A percentile compares a stretch with the other conserved stretches of the same genome.
Conservation (phyloP, 2,797 vertebrate genomes). For the Gymnocypris eckloni region DNA sequence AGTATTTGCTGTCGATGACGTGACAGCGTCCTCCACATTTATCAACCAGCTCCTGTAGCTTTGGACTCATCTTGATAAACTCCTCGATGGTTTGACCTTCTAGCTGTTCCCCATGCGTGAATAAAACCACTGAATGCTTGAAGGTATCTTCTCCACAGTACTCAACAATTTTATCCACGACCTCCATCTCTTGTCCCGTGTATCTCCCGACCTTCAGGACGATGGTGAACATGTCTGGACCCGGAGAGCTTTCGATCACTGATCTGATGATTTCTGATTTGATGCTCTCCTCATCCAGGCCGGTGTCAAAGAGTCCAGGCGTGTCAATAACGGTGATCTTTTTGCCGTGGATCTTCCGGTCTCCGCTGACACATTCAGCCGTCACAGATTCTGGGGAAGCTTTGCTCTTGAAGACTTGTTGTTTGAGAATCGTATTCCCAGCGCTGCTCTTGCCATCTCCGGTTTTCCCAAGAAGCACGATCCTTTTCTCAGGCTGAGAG, state of each 20-base stretch:
- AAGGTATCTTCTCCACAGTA: slow-evolving; percentile 65
- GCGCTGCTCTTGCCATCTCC: slow-evolving; percentile 59
- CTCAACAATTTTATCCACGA: slow-evolving; percentile 53
- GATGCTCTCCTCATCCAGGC: slow-evolving; percentile 11
- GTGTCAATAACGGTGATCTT: slow-evolving; percentile 49
- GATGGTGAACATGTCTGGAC: slow-evolving; percentile 70
- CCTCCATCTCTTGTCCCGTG: slow-evolving; percentile 62
- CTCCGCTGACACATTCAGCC: background rate
- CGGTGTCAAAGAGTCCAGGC: slow-evolving; percentile 52
- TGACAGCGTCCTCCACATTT: slow-evolving; percentile 57
- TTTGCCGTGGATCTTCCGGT: background rate
- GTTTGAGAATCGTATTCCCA: slow-evolving; percentile 55
- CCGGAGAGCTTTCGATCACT: slow-evolving; percentile 65
- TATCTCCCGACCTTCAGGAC: slow-evolving; percentile 71
- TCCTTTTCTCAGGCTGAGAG: slow-evolving; percentile 38
- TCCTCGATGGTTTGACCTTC: slow-evolving; percentile 35
- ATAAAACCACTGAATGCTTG: slow-evolving; percentile 62
- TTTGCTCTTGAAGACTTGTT: slow-evolving; percentile 33
- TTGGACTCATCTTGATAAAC: slow-evolving; percentile 38
- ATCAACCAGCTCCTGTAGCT: slow-evolving; percentile 43
- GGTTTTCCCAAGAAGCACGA: slow-evolving; percentile 58
- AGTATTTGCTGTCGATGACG: slow-evolving; percentile 52
- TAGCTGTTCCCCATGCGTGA: slow-evolving; percentile 69
- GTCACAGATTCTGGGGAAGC: slow-evolving; percentile 32
- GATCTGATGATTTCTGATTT: slow-evolving; percentile 60